Base-by-base conservation (phyloP, 1,140 invertebrate genomes). In the Acarapis woodi region DNA sequence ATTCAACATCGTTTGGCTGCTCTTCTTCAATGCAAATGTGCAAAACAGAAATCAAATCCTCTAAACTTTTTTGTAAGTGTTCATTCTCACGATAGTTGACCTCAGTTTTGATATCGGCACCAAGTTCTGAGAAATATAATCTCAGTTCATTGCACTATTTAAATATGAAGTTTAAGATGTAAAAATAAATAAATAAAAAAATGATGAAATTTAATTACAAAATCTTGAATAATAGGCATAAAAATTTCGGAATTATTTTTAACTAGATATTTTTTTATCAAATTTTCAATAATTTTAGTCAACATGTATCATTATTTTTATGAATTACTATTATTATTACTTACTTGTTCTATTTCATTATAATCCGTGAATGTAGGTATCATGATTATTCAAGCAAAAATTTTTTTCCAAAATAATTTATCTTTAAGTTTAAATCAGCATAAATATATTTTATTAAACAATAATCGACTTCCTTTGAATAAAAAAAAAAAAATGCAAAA, bases 11-110 rank as follows among this genome's bases (percentile, higher is more conserved):
- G 23, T 42, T 37, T 10, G 51, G 46, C 28, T 39, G 43, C 1
- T 40, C 37, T 40, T 57, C 76, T 49, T 77, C 75, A 54, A 87
- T 87, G 54, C 76, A 82, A 31, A 74, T 65, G 54, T 87, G 78
- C 53, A 78, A 87, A 5, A 82, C 80, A 36, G 75, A 74, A 49
- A 90, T 83, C 44, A 90, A 83, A 57, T 90, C 35, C 12, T 34
- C 19, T 4, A 44, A 23, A 33, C 38, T 35, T 10, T 35, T 38
- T 4, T 33, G 10, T 19, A 30, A 41, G 25, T 20, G n/a, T n/a
- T n/a, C n/a, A n/a, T n/a, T n/a, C n/a, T n/a, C n/a, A 12, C 30
- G 14, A 8, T 19, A 35, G 12, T 44, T 35, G 5, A 22, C 14
- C 8, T 24, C 15, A 10, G 19, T 30, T 8, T 19, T n/a, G 46